Evolutionary conservation across 2,888 invertebrate genomes (phyloP).

Genomic region (Linnaemya vulpina): DNA sequence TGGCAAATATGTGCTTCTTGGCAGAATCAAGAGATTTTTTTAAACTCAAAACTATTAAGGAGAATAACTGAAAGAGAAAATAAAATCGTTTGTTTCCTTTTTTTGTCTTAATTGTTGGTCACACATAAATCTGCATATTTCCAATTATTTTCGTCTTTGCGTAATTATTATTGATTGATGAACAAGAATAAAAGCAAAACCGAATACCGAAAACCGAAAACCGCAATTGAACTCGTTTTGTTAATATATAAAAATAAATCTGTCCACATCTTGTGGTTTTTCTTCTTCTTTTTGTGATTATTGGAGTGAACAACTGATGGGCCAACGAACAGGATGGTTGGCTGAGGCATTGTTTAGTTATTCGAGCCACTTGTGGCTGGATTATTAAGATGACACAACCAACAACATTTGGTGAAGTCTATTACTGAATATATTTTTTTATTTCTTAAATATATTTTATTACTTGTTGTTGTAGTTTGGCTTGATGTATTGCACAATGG

Average conservation of each 20-base stretch:
- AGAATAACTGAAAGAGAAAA: too few species aligned
- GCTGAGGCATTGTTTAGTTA: conserved; percentile 6
- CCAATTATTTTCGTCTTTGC: background rate
- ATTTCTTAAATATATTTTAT: background rate
- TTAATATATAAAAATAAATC: conserved; percentile 42
- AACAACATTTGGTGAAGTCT: conserved; percentile 10
- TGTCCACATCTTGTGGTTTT: conserved; percentile 44
- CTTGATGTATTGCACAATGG: conserved; percentile 54
- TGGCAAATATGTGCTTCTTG: too few species aligned
- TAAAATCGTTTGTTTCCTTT: too few species aligned
- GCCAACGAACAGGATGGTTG: background rate
- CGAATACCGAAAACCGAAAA: conserved; percentile 15
- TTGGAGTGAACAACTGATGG: conserved; percentile 3
- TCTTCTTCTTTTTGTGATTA: background rate
- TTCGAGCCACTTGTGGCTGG: conserved; percentile 47
- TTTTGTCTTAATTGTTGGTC: too few species aligned
- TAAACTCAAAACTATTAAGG: too few species aligned
- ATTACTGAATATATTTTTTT: background rate
- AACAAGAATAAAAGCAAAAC: conserved; percentile 1
- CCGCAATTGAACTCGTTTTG: conserved; percentile 65
- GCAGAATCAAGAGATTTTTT: too few species aligned
- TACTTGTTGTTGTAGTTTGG: conserved; percentile 18
- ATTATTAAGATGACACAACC: conserved; percentile 33
- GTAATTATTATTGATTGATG: background rate
- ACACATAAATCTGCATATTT: background rate